Conservation (phyloP, 2,113 vertebrate species). For the Alligator sinensis region DNA sequence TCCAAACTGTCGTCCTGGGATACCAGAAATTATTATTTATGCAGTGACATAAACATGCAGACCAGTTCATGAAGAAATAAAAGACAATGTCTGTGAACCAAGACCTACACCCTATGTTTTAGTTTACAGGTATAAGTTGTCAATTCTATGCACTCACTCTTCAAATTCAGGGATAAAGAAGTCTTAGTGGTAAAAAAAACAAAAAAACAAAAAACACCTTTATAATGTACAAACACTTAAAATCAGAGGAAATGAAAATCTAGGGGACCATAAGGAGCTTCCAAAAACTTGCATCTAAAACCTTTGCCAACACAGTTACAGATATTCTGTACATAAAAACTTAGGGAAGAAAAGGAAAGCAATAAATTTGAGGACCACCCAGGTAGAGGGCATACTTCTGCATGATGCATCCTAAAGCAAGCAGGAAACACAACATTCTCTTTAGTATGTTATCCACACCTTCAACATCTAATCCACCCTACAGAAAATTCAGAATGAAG, state of each 20-base stretch:
- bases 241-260: slow-evolving; percentile 54
- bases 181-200: slow-evolving; percentile 49
- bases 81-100: not conserved
- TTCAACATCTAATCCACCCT: not conserved
- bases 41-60: not conserved
- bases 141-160: slow-evolving; percentile 43
- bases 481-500: not conserved
- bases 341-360: not conserved
- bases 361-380: not conserved
- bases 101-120: not conserved
- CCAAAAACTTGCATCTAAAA: not conserved
- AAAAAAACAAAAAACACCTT: not conserved
- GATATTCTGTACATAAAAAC: not conserved
- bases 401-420: not conserved
- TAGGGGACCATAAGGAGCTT: not conserved
- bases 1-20: slow-evolving; percentile 24
- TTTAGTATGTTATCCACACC: not conserved
- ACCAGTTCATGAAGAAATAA: not conserved
- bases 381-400: not conserved
- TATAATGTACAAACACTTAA: slow-evolving; percentile 13
- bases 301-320: not conserved
- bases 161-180: slow-evolving; percentile 56
- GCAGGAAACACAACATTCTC: not conserved
- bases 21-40: slow-evolving; percentile 6
- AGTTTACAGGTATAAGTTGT: slow-evolving; percentile 63